Conservation (phyloP, 2,888 invertebrate species). For the Mesopsocus fuscifrons region DNA sequence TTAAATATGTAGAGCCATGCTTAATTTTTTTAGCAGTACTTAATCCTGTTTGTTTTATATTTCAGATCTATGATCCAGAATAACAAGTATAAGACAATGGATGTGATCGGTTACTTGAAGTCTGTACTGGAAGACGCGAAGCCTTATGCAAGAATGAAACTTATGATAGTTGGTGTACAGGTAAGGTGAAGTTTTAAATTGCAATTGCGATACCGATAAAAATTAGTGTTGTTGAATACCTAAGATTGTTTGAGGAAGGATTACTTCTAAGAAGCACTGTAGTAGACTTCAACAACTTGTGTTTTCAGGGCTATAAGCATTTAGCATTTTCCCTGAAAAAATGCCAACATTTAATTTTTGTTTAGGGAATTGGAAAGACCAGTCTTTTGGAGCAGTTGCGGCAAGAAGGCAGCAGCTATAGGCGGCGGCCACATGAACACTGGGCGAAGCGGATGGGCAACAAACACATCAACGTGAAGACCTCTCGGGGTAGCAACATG, state of each 20-base stretch:
- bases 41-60: background rate
- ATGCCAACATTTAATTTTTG: too few species aligned
- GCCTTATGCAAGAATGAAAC: conserved; percentile 85
- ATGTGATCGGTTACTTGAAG: conserved; percentile 82
- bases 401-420: conserved; percentile 60
- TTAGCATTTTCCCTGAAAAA: too few species aligned
- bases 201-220: too few species aligned
- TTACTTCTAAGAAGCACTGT: too few species aligned
- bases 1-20: too few species aligned
- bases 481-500: conserved; percentile 58
- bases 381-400: conserved; percentile 73
- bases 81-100: conserved; percentile 89
- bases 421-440: conserved; percentile 62
- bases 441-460: conserved; percentile 94
- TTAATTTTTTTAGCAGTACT: too few species aligned
- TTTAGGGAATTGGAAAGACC: conserved; percentile 62
- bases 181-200: too few species aligned
- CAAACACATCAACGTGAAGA: conserved; percentile 56
- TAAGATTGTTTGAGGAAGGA: too few species aligned
- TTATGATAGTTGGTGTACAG: conserved; percentile 90
- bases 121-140: conserved; percentile 75
- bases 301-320: too few species aligned
- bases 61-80: conserved; percentile 65
- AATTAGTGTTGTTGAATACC: too few species aligned
- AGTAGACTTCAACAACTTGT: too few species aligned